Percentiles rank a stretch among this genome's conserved stretches.
Conservation (phyloP, 2,113 vertebrate species). For the Sterrhoptilus dennistouni region DNA sequence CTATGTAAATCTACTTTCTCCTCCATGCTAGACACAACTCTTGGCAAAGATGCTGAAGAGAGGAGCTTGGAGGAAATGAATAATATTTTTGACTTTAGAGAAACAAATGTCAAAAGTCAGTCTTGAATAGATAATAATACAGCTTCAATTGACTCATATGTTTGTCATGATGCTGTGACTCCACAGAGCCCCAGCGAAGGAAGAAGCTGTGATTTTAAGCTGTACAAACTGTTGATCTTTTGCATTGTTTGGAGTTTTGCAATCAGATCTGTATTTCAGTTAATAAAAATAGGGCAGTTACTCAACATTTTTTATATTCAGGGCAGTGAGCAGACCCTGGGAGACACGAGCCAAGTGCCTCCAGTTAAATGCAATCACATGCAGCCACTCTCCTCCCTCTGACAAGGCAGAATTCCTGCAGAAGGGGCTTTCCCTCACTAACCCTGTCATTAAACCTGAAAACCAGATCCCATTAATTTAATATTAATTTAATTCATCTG, state of each 20-base stretch:
- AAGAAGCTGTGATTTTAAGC: constrained; percentile 9
- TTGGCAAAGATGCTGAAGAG: neutral
- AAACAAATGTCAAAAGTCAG: neutral
- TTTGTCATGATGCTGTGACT: neutral
- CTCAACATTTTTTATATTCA: neutral
- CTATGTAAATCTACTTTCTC: neutral
- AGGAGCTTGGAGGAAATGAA: constrained; percentile 2
- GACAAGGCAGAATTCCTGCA: neutral
- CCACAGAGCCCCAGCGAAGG: neutral
- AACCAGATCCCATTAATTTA: neutral
- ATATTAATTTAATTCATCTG: neutral
- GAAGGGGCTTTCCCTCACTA: neutral
- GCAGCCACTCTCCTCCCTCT: neutral
- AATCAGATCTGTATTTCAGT: neutral
- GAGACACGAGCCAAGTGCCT: neutral
- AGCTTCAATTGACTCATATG: neutral
- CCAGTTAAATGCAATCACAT: neutral
- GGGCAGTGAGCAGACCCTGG: neutral
- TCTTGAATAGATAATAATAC: neutral
- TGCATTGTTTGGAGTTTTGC: neutral
- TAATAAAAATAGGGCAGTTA: constrained; percentile 21
- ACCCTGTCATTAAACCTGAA: neutral
- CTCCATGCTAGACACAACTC: neutral
- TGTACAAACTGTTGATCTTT: neutral
- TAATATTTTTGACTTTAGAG: constrained; percentile 2